Conservation (phyloP, 2,888 invertebrate species). For the Leptopterna dolabrata region DNA sequence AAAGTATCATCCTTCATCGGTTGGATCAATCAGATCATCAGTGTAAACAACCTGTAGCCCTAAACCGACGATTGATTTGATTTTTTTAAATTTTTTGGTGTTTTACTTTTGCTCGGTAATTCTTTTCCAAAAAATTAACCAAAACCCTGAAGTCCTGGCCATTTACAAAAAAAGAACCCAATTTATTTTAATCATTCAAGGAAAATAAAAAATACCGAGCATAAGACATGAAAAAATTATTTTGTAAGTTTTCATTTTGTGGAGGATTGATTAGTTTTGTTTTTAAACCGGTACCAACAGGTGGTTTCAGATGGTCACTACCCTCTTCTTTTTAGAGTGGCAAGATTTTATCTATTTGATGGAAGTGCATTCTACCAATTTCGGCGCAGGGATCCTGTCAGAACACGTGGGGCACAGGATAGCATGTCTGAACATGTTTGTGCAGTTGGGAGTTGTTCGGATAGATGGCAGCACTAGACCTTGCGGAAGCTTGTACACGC, state of each 20-base stretch:
- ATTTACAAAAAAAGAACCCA: background rate
- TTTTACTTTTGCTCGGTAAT: background rate
- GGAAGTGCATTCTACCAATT: background rate
- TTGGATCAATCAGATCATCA: slow-evolving; percentile 97
- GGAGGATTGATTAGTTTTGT: background rate
- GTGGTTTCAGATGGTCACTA: slow-evolving; percentile 46
- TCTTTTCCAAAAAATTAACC: background rate
- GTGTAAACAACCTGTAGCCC: slow-evolving; percentile 80
- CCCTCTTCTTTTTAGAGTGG: background rate
- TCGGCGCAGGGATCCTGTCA: too few relatives aligned
- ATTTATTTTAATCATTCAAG: background rate
- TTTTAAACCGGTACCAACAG: background rate
- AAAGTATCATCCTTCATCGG: slow-evolving; percentile 95
- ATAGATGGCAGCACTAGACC: too few relatives aligned
- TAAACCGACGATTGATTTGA: background rate
- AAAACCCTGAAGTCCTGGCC: background rate
- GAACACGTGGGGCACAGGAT: too few relatives aligned
- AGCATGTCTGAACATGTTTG: too few relatives aligned
- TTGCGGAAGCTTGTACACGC: too few relatives aligned
- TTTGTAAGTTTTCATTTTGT: background rate
- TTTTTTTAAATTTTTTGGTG: background rate
- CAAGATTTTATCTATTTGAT: background rate
- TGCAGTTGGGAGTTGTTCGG: too few relatives aligned
- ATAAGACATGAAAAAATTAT: background rate
- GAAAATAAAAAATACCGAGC: background rate